Evolutionary conservation across 1,140 invertebrate genomes (phyloP), one percentile per base, ranked within the genome.

Genomic region (Pararge aegeria): DNA sequence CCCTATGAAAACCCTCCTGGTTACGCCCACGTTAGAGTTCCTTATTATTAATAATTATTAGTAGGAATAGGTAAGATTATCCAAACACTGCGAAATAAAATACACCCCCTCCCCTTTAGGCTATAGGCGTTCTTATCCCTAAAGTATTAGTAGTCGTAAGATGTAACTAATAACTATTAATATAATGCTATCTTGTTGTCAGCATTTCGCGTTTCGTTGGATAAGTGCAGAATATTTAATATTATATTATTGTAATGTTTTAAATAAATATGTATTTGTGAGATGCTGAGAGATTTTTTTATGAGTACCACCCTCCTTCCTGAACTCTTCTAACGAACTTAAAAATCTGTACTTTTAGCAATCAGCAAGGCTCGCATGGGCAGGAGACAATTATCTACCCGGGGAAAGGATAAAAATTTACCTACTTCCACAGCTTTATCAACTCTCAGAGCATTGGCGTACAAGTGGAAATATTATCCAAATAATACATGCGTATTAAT

Each of bases 201-300:
- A 78, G 73, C 80, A 81, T 77, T 75, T 80, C 75, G 73, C 74
- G 67, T 75, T 86, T 80, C 74, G 72, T 86, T 86, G 84, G 66
- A 70, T 77, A 80, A 70, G 30, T 12, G 61, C 70, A 77, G 77
- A 74, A 60, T 82, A 83, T 75, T 75, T 74, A 79, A 24, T 24
- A 24, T 24, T 24, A 24, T 24, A 4, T 75, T 83, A 82, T 80
- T 80, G 70, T 75, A 72, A 82, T 75, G 81, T 85, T 87, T 86
- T 83, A 79, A 86, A 86, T 83, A 83, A 86, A 86, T 85, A 85
- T 68, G 77, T 84, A 88, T 88, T 85, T 88, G 81, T 85, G 83
- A 84, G 73, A 83, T 83, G 82, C 80, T 67, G 55, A 64, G 29
- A 37, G 71, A 65, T 60, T 74, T 79, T 84, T 74, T 61, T 55